Percentiles rank a stretch among this genome's conserved stretches.
Evolutionary conservation across 2,888 invertebrate genomes (phyloP).

Genomic region (Phlogophora meticulosa): DNA sequence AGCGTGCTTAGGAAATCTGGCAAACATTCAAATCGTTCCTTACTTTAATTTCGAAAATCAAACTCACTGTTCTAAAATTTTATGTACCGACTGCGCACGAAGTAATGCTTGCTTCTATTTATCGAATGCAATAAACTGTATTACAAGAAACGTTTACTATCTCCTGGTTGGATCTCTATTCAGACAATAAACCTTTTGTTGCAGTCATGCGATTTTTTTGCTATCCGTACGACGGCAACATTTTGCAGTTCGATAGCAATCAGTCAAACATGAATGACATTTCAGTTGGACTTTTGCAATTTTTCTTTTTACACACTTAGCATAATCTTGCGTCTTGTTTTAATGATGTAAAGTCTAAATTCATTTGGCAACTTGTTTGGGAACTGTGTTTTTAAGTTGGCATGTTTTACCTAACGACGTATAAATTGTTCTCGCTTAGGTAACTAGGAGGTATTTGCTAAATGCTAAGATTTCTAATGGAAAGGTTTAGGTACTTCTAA

Average conservation of each 20-base stretch:
- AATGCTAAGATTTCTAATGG: slow-evolving; percentile 63
- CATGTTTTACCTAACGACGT: slow-evolving; percentile 52
- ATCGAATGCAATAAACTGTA: slow-evolving; percentile 59
- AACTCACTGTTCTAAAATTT: slow-evolving; percentile 38
- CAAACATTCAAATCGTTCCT: slow-evolving; percentile 45
- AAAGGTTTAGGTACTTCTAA: slow-evolving; percentile 43
- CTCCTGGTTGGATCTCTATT: slow-evolving; percentile 46
- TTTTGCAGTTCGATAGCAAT: slow-evolving; percentile 79
- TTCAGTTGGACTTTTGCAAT: slow-evolving; percentile 65
- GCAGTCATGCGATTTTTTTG: slow-evolving; percentile 64
- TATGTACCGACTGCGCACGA: slow-evolving; percentile 32
- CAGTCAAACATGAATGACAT: slow-evolving; percentile 83
- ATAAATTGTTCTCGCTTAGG: slow-evolving; percentile 64
- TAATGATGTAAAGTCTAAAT: slow-evolving; percentile 29
- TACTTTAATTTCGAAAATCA: slow-evolving; percentile 39
- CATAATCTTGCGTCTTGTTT: slow-evolving; percentile 32
- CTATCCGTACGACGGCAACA: slow-evolving; percentile 70
- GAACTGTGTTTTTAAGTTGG: slow-evolving; percentile 24
- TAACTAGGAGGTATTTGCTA: slow-evolving; percentile 62
- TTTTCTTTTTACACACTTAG: slow-evolving; percentile 23
- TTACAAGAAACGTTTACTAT: slow-evolving; percentile 56
- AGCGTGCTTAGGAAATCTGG: slow-evolving; percentile 34
- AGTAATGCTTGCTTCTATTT: slow-evolving; percentile 40
- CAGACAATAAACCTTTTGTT: slow-evolving; percentile 66
- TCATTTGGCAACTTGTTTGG: slow-evolving; percentile 29